Evolutionary conservation across 2,888 invertebrate genomes (phyloP).

Genomic region (Orthosia cruda): DNA sequence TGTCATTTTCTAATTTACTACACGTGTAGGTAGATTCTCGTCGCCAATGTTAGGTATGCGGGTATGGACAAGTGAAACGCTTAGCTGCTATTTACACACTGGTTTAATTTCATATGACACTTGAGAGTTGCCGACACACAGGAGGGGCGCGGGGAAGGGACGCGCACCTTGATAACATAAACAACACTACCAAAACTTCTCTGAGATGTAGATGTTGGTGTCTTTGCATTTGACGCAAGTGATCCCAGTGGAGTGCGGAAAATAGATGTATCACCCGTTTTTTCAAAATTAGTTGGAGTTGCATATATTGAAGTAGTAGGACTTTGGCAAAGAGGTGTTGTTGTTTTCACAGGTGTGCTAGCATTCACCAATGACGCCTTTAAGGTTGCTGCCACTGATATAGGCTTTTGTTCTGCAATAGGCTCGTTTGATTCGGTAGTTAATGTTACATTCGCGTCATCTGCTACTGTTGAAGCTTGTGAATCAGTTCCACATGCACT

Average conservation of each 20-base stretch:
- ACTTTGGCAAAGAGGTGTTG: constrained; percentile 75
- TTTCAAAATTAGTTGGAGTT: constrained; percentile 83
- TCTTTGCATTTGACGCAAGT: constrained; percentile 75
- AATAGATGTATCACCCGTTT: constrained; percentile 81
- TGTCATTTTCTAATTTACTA: no score
- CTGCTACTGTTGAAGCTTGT: constrained; percentile 51
- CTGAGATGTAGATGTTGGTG: constrained; percentile 68
- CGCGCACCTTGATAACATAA: no score
- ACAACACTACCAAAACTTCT: no score
- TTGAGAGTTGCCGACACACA: no score
- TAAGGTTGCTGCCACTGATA: constrained; percentile 65
- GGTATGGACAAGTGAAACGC: no score
- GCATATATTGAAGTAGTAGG: constrained; percentile 84
- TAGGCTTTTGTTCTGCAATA: constrained; percentile 61
- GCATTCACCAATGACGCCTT: constrained; percentile 50
- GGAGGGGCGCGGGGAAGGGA: no score
- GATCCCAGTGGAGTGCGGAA: constrained; percentile 84
- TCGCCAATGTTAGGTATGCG: no score
- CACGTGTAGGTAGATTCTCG: no score
- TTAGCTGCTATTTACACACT: no score
- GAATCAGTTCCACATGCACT: constrained; percentile 41
- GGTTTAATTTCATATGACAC: no score
- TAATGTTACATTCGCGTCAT: constrained; percentile 32
- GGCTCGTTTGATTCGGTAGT: constrained; percentile 50
- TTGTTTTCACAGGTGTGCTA: constrained; percentile 79